Percentiles rank a stretch among this genome's conserved stretches.
Conservation (phyloP, 35 echinoderm and acorn worm species). For the Ophiothrix spiculata region DNA sequence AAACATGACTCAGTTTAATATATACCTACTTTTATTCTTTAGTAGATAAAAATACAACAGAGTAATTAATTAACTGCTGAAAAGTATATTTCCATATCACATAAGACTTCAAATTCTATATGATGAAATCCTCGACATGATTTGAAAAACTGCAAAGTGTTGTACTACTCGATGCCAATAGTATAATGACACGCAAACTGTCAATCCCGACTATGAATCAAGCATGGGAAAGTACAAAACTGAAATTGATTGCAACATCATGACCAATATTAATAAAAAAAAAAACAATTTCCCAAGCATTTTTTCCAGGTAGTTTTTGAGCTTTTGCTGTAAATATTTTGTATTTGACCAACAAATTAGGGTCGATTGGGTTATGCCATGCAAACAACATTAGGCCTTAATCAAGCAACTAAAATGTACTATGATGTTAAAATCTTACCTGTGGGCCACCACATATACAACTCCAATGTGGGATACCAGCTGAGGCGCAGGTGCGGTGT, state of each 20-base stretch:
- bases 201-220: too few relatives aligned
- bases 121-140: too few relatives aligned
- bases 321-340: not conserved
- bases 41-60: conserved; percentile 2
- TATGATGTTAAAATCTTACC: conserved; percentile 25
- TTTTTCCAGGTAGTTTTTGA: not conserved
- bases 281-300: not conserved
- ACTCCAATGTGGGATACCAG: conserved; percentile 61
- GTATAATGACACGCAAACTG: too few relatives aligned
- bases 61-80: not conserved
- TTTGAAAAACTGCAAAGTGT: too few relatives aligned
- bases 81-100: not conserved
- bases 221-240: not conserved
- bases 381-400: not conserved
- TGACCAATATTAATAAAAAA: not conserved
- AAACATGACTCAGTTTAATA: not conserved
- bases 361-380: too few relatives aligned
- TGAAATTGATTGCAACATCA: too few relatives aligned
- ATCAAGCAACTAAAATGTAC: not conserved
- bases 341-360: not conserved
- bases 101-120: too few relatives aligned
- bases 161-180: not conserved
- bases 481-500: conserved; percentile 38
- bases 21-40: too few relatives aligned
- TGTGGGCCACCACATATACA: conserved; percentile 65